Evolutionary conservation across 1,140 invertebrate species (phyloP).

Genomic region (Diprion similis): DNA sequence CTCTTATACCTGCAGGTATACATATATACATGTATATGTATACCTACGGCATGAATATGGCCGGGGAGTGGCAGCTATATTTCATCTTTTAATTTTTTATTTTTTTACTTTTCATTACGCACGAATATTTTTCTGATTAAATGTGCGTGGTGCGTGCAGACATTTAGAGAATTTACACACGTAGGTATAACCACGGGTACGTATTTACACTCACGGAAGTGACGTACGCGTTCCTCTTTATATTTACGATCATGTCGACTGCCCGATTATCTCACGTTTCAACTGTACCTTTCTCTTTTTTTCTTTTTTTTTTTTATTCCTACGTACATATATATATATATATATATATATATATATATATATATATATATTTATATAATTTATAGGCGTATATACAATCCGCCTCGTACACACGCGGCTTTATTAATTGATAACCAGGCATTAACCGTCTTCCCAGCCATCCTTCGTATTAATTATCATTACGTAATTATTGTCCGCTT

Average conservation of each 20-base stretch:
- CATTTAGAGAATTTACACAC: too few species aligned
- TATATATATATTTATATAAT: not conserved
- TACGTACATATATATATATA: conserved; percentile 5
- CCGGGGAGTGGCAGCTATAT: not conserved
- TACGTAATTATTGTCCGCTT: too few species aligned
- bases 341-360: not conserved
- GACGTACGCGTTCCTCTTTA: not conserved
- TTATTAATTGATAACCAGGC: too few species aligned
- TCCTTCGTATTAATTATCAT: too few species aligned
- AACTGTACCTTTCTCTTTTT: too few species aligned
- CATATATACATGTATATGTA: not conserved
- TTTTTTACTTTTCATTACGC: not conserved
- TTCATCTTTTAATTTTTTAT: not conserved
- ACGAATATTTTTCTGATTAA: not conserved
- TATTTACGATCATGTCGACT: not conserved
- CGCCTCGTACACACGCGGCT: too few species aligned
- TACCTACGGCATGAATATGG: too few species aligned
- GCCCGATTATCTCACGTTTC: not conserved
- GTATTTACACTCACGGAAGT: not conserved
- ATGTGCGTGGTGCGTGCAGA: too few species aligned
- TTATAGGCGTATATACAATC: too few species aligned
- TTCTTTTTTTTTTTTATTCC: too few species aligned
- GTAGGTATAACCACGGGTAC: too few species aligned
- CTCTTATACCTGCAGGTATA: conserved; percentile 40
- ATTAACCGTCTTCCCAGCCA: too few species aligned